These are phyloP conservation scores for Epicauta chinensis DNA, from an alignment of 1,140 invertebrate species.

Conservation along the genomic window DNA sequence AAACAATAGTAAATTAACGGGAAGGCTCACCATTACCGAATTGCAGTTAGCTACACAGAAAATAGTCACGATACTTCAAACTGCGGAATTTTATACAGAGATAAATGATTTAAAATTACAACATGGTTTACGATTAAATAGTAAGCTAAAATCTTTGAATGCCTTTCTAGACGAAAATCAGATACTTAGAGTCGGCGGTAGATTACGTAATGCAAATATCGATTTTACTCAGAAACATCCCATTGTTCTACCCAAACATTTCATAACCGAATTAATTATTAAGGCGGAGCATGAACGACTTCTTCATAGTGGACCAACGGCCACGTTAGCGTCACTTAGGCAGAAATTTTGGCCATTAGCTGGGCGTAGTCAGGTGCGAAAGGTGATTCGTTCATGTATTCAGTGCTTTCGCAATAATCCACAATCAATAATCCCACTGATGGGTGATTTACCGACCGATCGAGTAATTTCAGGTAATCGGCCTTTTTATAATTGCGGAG, in stretches of 20 bases:
- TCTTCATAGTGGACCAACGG: constrained; percentile 31
- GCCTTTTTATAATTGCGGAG: constrained; percentile 31
- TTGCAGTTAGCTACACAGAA: too few species aligned
- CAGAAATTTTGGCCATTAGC: constrained; percentile 22
- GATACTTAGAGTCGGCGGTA: constrained; percentile 30
- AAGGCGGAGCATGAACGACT: constrained; percentile 22
- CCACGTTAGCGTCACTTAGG: constrained; percentile 18
- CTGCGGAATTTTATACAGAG: too few species aligned
- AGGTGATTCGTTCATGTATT: constrained; percentile 19
- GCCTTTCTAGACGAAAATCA: constrained; percentile 27
- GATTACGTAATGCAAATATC: constrained; percentile 24
- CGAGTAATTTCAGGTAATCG: constrained; percentile 6
- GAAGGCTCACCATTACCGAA: too few species aligned
- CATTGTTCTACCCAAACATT: constrained; percentile 9
- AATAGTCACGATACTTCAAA: too few species aligned
- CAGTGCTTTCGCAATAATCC: constrained; percentile 23
- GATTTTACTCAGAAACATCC: constrained; percentile 18
- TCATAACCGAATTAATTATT: constrained; percentile 19
- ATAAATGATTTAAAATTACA: too few species aligned
- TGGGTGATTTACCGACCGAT: constrained; percentile 21
- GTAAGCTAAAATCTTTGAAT: constrained; percentile 16
- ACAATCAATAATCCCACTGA: constrained; percentile 13
- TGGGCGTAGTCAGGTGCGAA: constrained; percentile 14
- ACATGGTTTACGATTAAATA: too few species aligned
- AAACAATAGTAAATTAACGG: too few species aligned